Base-by-base conservation (phyloP, 2,113 vertebrate genomes). In the Prietella phreatophila region DNA sequence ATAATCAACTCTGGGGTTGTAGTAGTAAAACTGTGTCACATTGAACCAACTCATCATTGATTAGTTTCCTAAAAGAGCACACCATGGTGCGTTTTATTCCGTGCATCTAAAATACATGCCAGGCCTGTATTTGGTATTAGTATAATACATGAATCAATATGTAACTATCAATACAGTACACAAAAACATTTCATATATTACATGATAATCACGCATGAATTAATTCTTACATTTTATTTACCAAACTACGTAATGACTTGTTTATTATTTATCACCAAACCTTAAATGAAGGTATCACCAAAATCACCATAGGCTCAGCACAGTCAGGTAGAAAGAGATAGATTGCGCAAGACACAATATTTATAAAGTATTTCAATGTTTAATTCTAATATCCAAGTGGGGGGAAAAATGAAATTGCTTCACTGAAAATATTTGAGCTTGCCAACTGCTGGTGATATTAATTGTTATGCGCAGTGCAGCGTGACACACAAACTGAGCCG, bases 401-500 rank as follows among this genome's bases (percentile, higher is more conserved):
- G 39, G 39, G 39, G 39, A 60, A 82, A n/a, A 75, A 39, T 39
- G 39, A 39, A 81, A 81, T 36, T n/a, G 53, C 50, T 4, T 1
- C 15, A 19, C 6, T 53, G 85, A 63, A 79, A 30, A 25, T 11
- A 63, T 63, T 71, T 79, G 27, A 65, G 81, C 13, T 15, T 50
- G 30, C 60, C 69, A 78, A 69, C 56, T 60, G 55, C 30, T 47
- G 71, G 47, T 86, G 76, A 81, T 47, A 80, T 86, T 82, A 81
- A 86, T 86, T 81, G 61, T 69, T 86, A 86, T 81, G 85, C 63
- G 25, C 78, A 71, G 85, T 65, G 55, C 42, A 82, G 78, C 8
- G 22, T 42, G 78, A 65, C 78, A 71, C 61, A 55, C 25, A 30
- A 63, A 63, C 73, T 17, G 71, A 86, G 85, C 47, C 8, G 39